Evolutionary conservation across 1,140 invertebrate species (phyloP).

Genomic region (Probaryconus sp.): DNA sequence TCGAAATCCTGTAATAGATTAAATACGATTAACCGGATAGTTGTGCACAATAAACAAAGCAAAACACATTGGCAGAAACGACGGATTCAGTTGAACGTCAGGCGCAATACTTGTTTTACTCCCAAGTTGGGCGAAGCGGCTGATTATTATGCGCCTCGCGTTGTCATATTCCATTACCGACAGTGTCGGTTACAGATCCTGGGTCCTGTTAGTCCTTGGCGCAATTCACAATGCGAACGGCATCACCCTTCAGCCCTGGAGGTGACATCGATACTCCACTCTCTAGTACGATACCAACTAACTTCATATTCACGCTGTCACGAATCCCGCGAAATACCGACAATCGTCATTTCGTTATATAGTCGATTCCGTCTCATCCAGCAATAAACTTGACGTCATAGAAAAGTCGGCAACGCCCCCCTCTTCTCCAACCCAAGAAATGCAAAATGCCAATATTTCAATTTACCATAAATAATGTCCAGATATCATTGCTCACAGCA

Average conservation of each 20-base stretch:
- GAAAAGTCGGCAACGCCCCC: constrained; percentile 31
- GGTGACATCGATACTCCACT: constrained; percentile 73
- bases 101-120: constrained; percentile 69
- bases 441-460: constrained; percentile 48
- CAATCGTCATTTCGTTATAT: constrained; percentile 51
- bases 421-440: constrained; percentile 36
- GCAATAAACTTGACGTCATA: constrained; percentile 22
- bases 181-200: constrained; percentile 71
- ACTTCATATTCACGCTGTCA: constrained; percentile 59
- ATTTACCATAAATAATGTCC: constrained; percentile 12
- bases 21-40: constrained; percentile 38
- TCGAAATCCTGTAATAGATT: constrained; percentile 45
- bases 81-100: constrained; percentile 66
- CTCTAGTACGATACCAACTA: constrained; percentile 55
- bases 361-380: constrained; percentile 38
- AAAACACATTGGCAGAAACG: constrained; percentile 53
- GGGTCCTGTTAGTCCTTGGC: constrained; percentile 67
- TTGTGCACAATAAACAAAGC: constrained; percentile 53
- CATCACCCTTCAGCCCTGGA: constrained; percentile 69
- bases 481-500: not conserved
- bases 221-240: constrained; percentile 69
- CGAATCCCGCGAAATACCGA: constrained; percentile 46
- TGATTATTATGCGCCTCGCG: constrained; percentile 71
- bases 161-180: constrained; percentile 74
- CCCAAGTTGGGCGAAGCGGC: constrained; percentile 67